These are phyloP conservation scores for Callocephalon fimbriatum DNA, from an alignment of 2,113 vertebrate genomes.

Conservation along the genomic window DNA sequence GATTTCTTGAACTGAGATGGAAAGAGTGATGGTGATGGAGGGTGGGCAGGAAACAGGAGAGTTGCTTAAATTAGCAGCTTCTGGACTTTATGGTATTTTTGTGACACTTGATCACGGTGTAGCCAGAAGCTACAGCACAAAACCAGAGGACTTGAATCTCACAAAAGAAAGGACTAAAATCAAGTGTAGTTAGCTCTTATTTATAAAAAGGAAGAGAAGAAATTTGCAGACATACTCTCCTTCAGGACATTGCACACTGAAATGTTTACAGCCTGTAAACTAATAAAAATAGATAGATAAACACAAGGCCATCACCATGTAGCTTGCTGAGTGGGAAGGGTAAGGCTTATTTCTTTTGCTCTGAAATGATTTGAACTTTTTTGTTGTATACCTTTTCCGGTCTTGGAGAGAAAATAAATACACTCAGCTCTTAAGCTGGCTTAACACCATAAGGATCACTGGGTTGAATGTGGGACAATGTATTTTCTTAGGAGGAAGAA, in stretches of 20 bases:
- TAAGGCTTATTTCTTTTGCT: background rate
- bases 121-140: background rate
- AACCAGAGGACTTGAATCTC: background rate
- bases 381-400: background rate
- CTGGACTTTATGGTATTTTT: background rate
- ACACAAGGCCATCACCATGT: background rate
- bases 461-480: background rate
- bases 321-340: background rate
- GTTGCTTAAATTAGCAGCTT: slow-evolving; percentile 5
- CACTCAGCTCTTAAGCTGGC: background rate
- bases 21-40: background rate
- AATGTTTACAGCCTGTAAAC: background rate
- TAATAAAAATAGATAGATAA: background rate
- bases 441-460: background rate
- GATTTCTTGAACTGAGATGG: background rate
- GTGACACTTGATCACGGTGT: background rate
- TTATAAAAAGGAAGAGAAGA: background rate
- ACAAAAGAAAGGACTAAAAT: background rate
- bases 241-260: background rate
- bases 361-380: background rate
- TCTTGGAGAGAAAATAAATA: background rate
- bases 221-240: background rate
- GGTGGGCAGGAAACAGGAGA: background rate
- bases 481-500: background rate
- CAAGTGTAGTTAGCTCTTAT: background rate